Evolutionary conservation across 2,113 vertebrate species (phyloP), one percentile per base, ranked within the genome.

Genomic region (Hyla sarda): DNA sequence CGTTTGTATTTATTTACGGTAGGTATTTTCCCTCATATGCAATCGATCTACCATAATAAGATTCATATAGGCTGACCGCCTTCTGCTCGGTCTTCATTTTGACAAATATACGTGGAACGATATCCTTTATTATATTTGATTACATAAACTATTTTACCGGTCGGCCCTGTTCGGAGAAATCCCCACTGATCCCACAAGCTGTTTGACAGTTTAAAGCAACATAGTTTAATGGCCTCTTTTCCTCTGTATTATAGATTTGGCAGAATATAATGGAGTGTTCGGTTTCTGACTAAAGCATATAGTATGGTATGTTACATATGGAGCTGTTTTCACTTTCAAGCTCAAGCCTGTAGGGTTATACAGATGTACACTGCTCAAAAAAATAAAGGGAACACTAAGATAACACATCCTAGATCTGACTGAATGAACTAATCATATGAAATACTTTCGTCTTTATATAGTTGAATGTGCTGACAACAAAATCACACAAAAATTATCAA

Each of bases 171-270:
- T 52, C 16, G 16, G 45, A 79, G 76, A 79, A 79, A 79, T 60
- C 54, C 32, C 77, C 10, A n/a, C 52, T 60, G 21, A 79, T 79
- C 54, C 77, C 14, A 14, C 52, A 23, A 37, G 19, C 52, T 60
- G 74, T 32, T 32, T 52, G 48, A 75, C 47, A 47, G 23, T 30
- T 52, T 52, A 25, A 52, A 19, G 74, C 47, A 54, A 48, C 8
- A 21, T 32, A 21, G 9, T 54, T 79, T 79, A 79, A 60, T 60
- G 23, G 21, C 21, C 54, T 45, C 32, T 79, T 52, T 60, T 79
- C 21, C 54, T 79, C 77, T 79, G 77, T 79, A 23, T 45, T 60
- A 41, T 58, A 60, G 21, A 58, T 79, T 60, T 79, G 77, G 52
- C 77, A 41, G 52, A n/a, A 37, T 34, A 60, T 21, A 34, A 34